Base-by-base conservation (phyloP, 2,888 invertebrate genomes). In the Epinotia bilunana region DNA sequence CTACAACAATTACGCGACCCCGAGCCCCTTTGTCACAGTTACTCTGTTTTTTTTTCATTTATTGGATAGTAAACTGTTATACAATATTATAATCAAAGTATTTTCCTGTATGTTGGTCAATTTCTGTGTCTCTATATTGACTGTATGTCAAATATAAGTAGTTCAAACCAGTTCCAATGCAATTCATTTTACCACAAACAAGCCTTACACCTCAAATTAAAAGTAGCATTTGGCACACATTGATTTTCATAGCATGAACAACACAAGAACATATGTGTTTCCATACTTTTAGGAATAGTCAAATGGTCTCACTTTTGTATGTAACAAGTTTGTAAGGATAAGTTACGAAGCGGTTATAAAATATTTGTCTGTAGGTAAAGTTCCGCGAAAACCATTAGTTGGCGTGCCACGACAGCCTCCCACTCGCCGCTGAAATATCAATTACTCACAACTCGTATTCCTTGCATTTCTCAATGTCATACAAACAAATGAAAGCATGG, bases 391-490 rank as follows among this genome's bases (percentile, higher is more conserved):
- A 71, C 74, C 74, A 74, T 74, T 71, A 70, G 64, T 60, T 39
- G 57, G 46, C 69, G 46, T 57, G 74, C 23, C 18, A 46, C 49
- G 60, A 64, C 69, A 69, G 70, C 70, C 49, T 43, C 53, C 39
- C 11, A 61, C 53, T 62, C 58, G 43, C 46, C 70, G 60, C 64
- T 65, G 60, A 71, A 74, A 74, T 70, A 71, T 70, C 70, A 64
- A 74, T 74, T 70, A 74, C 74, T 74, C 74, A 74, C 63, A 57
- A 69, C 74, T 74, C 58, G 58, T 64, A 70, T 70, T 64, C 62
- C 49, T 65, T 64, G 64, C 60, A 71, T 74, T 71, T 65, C 39
- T 65, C 70, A 65, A 74, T 60, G 74, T 74, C 70, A 71, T 60
- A 65, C 60, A 28, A 65, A 74, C 64, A 71, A 18, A 71, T 65